A percentile compares a stretch with the other conserved stretches of the same genome.
phyloP scores from a whole-genome alignment of 1,140 invertebrate genomes.

The roundworm (Caenorhabditis elegans) region WBcel235 BX284604.4:10665501-10666000 shows the following conservation, averaged over 20 bases:
- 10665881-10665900: background rate
- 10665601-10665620: background rate
- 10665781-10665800: background rate
- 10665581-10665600: slow-evolving; percentile 2
- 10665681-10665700: background rate
- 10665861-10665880: background rate
- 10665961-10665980: background rate
- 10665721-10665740: background rate
- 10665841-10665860: background rate
- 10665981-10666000: background rate
- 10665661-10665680: background rate
- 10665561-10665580: slow-evolving; percentile 21
- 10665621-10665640: slow-evolving; percentile 21
- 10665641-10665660: background rate
- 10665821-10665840: background rate
- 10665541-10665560: slow-evolving; percentile 9
- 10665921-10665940: background rate
- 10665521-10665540: background rate
- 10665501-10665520: too few relatives aligned
- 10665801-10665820: background rate
- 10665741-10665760: background rate
- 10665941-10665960: background rate
- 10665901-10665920: background rate
- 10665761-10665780: background rate
- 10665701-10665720: slow-evolving; percentile 7